Base-by-base conservation (phyloP, 2,113 vertebrate genomes). In the Herpetotheres cachinnans region DNA sequence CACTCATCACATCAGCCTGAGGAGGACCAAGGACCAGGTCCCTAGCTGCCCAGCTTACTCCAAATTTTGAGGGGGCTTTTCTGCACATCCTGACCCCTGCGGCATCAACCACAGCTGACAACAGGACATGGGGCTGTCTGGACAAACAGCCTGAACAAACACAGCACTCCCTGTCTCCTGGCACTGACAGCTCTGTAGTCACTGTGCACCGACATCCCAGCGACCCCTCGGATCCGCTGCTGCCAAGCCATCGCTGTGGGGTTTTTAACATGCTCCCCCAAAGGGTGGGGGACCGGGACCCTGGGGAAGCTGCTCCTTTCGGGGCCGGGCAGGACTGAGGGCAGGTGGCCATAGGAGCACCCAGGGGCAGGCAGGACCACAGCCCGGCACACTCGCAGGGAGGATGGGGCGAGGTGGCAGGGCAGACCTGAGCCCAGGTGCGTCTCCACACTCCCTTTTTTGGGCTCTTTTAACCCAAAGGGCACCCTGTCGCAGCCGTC, bases 401-500 rank as follows among this genome's bases (percentile, higher is more conserved):
- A 62, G 34, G 16, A 30, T 1, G 7, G n/a, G 27, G 8, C 0
- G 2, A 46, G 59, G 47, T 1, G 8, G 34, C 1, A 8, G 82
- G 47, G 63, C 62, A 56, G 54, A 49, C 20, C 50, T 8, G 5
- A 22, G 76, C 46, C 46, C 20, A 2, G 32, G 25, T 1, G 4
- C 1, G 46, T 29, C 40, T 29, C n/a, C 0, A 0, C 4, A 3
- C 61, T 65, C 46, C 49, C 21, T 40, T 17, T 65, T 32, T 4
- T 6, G 74, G 40, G 38, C 30, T 21, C 14, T 30, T 22, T 13
- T 6, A 25, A 7, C 7, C 25, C 50, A 1, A 9, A 25, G 40
- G 10, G 42, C 21, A 3, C 46, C 7, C 34, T 1, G 1, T 13
- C 8, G 25, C 4, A 1, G 27, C 29, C 2, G 5, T 19, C 15